Conservation (phyloP, 2,797 vertebrate genomes). For the Monodelphis domestica region DNA sequence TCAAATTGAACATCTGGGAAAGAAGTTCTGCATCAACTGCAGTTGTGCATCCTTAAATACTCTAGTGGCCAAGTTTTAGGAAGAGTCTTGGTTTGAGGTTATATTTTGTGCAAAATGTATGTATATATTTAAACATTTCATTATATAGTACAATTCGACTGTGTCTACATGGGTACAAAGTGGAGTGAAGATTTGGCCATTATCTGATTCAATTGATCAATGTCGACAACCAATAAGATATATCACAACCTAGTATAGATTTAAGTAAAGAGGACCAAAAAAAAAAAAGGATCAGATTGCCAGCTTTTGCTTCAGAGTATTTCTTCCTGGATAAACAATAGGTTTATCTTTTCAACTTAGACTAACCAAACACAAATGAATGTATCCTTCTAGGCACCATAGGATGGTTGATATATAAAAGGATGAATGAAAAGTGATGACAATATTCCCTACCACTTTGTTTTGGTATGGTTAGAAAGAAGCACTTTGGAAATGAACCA, state of each 20-base stretch:
- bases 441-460: not conserved
- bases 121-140: slow-evolving; percentile 79
- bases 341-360: slow-evolving; percentile 4
- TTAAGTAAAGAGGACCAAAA: not conserved
- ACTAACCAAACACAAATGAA: not conserved
- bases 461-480: not conserved
- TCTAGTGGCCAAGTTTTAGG: slow-evolving; percentile 77
- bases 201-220: slow-evolving; percentile 64
- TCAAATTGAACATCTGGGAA: slow-evolving; percentile 87
- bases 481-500: not conserved
- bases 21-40: slow-evolving; percentile 82
- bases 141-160: slow-evolving; percentile 60
- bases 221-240: slow-evolving; percentile 54
- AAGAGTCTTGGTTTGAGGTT: slow-evolving; percentile 70
- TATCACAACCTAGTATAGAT: slow-evolving; percentile 17
- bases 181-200: slow-evolving; percentile 64
- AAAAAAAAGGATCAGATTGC: slow-evolving; percentile 38
- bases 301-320: slow-evolving; percentile 2
- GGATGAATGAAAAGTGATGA: not conserved
- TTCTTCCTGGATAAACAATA: not conserved
- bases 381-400: not conserved
- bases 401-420: not conserved
- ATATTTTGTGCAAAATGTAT: slow-evolving; percentile 76
- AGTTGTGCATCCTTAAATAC: slow-evolving; percentile 83
- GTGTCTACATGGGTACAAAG: slow-evolving; percentile 55